Percentiles rank a stretch among this genome's conserved stretches.
Evolutionary conservation across 2,113 vertebrate genomes (phyloP).

Genomic region (Eretmochelys imbricata): DNA sequence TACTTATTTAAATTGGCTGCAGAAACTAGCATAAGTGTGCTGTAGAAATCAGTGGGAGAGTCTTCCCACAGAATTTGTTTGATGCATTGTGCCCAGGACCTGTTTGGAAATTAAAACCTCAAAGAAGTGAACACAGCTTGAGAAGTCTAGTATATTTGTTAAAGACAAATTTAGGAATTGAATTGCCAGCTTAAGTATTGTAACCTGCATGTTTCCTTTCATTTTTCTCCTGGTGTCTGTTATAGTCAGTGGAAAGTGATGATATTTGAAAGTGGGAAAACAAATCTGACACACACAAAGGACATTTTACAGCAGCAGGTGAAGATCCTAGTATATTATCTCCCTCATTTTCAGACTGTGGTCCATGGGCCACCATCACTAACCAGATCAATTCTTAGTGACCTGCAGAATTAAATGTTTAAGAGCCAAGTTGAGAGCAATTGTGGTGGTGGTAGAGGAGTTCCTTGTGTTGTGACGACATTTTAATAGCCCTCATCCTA

Average conservation of each 20-base stretch:
- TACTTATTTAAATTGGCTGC: not conserved
- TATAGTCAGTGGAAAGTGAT: not conserved
- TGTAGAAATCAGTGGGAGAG: not conserved
- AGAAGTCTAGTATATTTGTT: not conserved
- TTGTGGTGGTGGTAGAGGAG: not conserved
- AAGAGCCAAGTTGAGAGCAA: accelerated
- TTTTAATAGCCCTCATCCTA: not conserved
- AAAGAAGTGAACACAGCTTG: not conserved
- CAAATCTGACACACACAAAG: not conserved
- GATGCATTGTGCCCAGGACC: not conserved
- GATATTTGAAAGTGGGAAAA: not conserved
- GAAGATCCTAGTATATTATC: not conserved
- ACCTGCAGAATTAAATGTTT: not conserved
- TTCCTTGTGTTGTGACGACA: not conserved
- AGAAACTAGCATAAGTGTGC: not conserved
- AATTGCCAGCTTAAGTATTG: not conserved
- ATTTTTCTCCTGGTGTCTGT: not conserved
- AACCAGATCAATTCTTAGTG: accelerated
- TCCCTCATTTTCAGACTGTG: not conserved
- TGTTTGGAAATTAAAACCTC: not conserved
- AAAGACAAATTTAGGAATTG: not conserved
- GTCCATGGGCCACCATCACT: not conserved
- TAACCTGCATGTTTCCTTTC: not conserved
- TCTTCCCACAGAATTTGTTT: not conserved
- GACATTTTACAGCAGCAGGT: not conserved